phyloP scores from a whole-genome alignment of 2,113 vertebrate species.

The Megaceryle torquata region DNA sequence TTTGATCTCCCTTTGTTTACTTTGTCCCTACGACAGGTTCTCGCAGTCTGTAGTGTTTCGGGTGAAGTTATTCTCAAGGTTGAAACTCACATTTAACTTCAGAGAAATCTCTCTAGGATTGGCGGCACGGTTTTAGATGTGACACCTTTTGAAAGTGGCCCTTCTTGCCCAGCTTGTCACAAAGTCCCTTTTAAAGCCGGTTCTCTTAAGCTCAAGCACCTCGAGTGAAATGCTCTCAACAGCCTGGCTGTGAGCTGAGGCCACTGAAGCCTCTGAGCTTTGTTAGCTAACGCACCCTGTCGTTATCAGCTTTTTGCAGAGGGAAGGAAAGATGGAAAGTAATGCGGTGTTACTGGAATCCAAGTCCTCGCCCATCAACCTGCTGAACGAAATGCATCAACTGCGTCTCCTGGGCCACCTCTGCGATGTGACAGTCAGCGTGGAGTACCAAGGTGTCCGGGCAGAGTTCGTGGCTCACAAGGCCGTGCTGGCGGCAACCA shows the following conservation, averaged over 20 bases:
- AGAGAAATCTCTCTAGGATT: neutral
- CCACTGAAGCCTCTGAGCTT: accelerated
- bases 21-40: neutral
- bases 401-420: slow-evolving; percentile 85
- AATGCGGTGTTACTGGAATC: slow-evolving; percentile 83
- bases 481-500: slow-evolving; percentile 90
- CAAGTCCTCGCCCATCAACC: slow-evolving; percentile 79
- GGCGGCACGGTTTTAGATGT: neutral
- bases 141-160: accelerated
- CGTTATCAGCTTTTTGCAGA: slow-evolving; percentile 15
- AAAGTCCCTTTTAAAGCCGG: too few relatives aligned
- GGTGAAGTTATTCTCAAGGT: neutral
- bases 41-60: neutral
- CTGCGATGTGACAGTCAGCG: slow-evolving; percentile 89
- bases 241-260: accelerated
- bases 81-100: neutral
- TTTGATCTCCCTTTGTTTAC: neutral
- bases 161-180: neutral
- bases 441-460: slow-evolving; percentile 83
- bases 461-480: slow-evolving; percentile 90
- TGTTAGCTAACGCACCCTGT: neutral
- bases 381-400: slow-evolving; percentile 88
- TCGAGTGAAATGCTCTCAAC: neutral
- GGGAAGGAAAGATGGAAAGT: slow-evolving; percentile 80
- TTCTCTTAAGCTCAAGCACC: neutral